Evolutionary conservation across 2,113 vertebrate species (phyloP), one percentile per base, ranked within the genome.

Genomic region (Sphyrna mokarran): DNA sequence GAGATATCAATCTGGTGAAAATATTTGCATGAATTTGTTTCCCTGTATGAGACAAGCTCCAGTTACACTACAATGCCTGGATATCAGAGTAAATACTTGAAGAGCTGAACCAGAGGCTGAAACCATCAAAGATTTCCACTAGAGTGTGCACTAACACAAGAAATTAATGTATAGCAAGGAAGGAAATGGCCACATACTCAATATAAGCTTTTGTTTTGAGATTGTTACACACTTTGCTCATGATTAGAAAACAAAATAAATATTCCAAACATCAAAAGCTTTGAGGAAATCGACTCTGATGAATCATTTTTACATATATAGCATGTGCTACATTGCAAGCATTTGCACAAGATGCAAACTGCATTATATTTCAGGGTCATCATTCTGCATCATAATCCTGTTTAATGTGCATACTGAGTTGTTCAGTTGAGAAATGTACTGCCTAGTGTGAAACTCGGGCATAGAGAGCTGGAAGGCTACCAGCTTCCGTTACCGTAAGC

Each of bases 71-170:
- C 6, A 40, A 83, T 83, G 80, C 37, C 18, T 83, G 20, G 37
- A 43, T 40, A n/a, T 40, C 8, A 83, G 20, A 22, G 80, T 83
- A 83, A 43, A 83, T 83, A 83, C 80, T 43, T 83, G 80, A 83
- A 90, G 48, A 90, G 54, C 54, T 94, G 91, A 0, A 72, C 40
- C 89, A 66, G 85, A 37, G 33, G 89, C n/a, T 72, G 94, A 72
- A 13, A 95, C 43, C 43, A 72, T 20, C 2, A 48, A 95, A 54
- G 43, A 26, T 40, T 76, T 95, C 94, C 94, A 95, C 94, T 54
- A 95, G 94, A 72, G 94, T 72, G 94, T 72, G 69, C 94, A 95
- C 69, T 76, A 95, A 54, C 68, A 76, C 43, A 95, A 95, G 94
- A 54, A n/a, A 33, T 43, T 37, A 48, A 72, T 76, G 26, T 43